Base-by-base conservation (phyloP, 2,888 invertebrate species). In the Eumacrocentrus americanus region DNA sequence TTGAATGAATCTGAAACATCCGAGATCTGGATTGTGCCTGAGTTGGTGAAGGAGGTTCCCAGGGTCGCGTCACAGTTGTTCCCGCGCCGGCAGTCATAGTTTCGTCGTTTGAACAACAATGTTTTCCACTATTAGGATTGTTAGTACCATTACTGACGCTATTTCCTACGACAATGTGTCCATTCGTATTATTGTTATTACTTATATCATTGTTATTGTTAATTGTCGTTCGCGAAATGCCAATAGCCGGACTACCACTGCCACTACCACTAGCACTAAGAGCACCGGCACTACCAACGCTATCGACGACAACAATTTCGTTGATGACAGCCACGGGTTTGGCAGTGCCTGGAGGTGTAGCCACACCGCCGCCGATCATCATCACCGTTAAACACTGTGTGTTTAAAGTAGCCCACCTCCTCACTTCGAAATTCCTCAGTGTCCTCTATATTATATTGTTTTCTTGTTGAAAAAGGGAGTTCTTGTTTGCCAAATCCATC, bases 331-430 rank as follows among this genome's bases (percentile, higher is more conserved):
- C 73, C 69, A 74, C 74, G 68, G 78, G 71, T 66, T 78, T 78
- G 67, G 72, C 74, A 72, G 77, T 76, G 73, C 74, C 76, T 69
- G 76, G 74, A 71, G 72, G 77, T 72, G 79, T 77, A 70, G 72
- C 75, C 68, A 77, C 72, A 69, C 76, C 75, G 68, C 78, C 79
- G 70, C 77, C 78, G 73, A 79, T 79, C 79, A 79, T 79, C 77
- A 79, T 78, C 72, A 75, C 77, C 76, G 70, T 68, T 35, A 11
- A 37, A 38, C 16, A 35, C n/a, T 37, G n/a, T n/a, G n/a, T n/a
- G n/a, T n/a, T n/a, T n/a, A n/a, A n/a, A n/a, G n/a, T n/a, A n/a
- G n/a, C n/a, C n/a, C n/a, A n/a, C n/a, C n/a, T n/a, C n/a, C n/a
- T n/a, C n/a, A n/a, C n/a, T n/a, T n/a, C n/a, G n/a, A n/a, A n/a